Evolutionary conservation across 2,888 invertebrate species (phyloP).

Genomic region (Ecdyonurus torrentis): DNA sequence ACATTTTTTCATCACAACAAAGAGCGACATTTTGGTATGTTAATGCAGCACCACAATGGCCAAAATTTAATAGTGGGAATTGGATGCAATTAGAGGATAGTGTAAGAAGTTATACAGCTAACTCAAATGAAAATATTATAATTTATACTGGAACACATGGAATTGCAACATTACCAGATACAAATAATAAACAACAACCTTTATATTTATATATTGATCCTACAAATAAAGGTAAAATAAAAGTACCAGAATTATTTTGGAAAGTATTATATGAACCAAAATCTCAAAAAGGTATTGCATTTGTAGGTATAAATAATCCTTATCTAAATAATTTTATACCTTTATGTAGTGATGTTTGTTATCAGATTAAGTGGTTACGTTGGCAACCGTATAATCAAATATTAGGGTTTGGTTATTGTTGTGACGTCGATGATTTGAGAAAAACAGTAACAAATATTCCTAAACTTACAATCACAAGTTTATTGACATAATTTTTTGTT

Average conservation of each 20-base stretch:
- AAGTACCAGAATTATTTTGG: constrained; percentile 14
- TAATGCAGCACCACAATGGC: constrained; percentile 51
- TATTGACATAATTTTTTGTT: too few relatives aligned
- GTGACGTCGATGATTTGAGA: neutral
- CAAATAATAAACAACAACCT: neutral
- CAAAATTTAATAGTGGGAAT: constrained; percentile 38
- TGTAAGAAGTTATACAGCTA: neutral
- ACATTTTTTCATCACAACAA: constrained; percentile 38
- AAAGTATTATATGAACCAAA: constrained; percentile 34
- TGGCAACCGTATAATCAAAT: neutral
- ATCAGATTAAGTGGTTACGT: neutral
- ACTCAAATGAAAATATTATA: neutral
- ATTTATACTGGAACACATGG: constrained; percentile 6
- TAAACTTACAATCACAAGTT: neutral
- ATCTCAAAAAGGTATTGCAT: constrained; percentile 34
- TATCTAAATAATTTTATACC: constrained; percentile 21
- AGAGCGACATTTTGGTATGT: constrained; percentile 42
- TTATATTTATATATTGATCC: constrained; percentile 5
- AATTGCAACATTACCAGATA: constrained; percentile 3
- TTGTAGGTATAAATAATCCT: constrained; percentile 46
- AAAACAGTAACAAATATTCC: neutral
- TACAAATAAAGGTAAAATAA: constrained; percentile 7
- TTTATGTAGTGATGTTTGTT: neutral
- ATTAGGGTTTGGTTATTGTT: neutral
- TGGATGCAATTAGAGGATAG: constrained; percentile 26